Evolutionary conservation across 2,113 vertebrate species (phyloP), one percentile per base, ranked within the genome.

Genomic region (Blennius ocellaris): DNA sequence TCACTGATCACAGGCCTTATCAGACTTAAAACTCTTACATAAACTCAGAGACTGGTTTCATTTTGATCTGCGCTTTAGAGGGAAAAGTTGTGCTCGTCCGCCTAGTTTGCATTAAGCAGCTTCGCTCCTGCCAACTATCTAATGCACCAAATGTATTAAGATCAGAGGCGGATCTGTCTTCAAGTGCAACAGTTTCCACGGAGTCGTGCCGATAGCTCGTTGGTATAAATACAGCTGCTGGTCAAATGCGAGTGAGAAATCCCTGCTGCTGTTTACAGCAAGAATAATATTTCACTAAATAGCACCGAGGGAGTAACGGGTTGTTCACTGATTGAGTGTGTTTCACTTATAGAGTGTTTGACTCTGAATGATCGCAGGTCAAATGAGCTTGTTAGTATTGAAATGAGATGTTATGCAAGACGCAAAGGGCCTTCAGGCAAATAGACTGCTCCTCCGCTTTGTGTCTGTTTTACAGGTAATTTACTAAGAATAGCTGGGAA

Each of bases 1-100:
- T 90, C 74, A 78, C 38, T 58, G 78, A 89, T 90, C 78, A 85
- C 69, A 83, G 39, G 77, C 63, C 39, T 48, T 58, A 80, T 83
- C 64, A 21, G 47, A 80, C 72, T 82, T 78, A 66, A 88, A 88
- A 83, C 70, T 47, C 43, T 49, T 6, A 9, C 16, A n/a, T 73
- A 82, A 85, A 83, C 65, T 80, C 74, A 6, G 60, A 88, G 62
- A 74, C 77, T 84, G 6, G 7, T 79, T 86, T 80, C 16, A 86
- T 88, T 78, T 78, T 83, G 59, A 57, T 84, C 55, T 82, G 59
- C 50, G 66, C 81, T 76, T 79, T 65, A 53, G 71, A 84, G 70
- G 69, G 48, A 84, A 30, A 86, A 77, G 68, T 79, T 84, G 30
- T 38, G 48, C 47, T 30, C 9, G 51, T 72, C 51, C 2, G 39